Evolutionary conservation across 2,113 vertebrate genomes (phyloP), one percentile per base, ranked within the genome.

Genomic region (Merops nubicus): DNA sequence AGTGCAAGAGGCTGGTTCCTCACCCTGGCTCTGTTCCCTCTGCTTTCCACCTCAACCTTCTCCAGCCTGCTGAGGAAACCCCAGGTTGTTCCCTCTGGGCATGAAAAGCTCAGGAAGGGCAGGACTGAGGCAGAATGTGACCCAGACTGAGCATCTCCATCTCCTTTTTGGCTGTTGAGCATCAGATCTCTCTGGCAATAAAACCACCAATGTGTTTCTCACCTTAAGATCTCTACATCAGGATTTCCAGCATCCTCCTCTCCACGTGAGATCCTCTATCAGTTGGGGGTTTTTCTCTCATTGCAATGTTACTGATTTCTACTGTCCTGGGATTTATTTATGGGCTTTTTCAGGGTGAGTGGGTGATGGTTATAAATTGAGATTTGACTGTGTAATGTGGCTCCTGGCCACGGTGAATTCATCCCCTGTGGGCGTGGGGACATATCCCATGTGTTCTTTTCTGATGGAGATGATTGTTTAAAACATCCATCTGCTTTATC

Each of bases 401-500:
- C 59, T 80, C 57, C 42, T 91, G 95, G 54, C 87, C 43, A 38
- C 54, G 16, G 69, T 26, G 40, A 29, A 40, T 62, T 45, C 25
- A 0, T 80, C 80, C 86, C 93, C 67, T 1, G 11, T 0, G 2
- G 80, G 80, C 42, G 13, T n/a, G 17, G 86, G 93, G 93, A 74
- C 40, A 1, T 38, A 15, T 53, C 91, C 84, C 89, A 17, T 62
- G 59, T 88, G 79, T 54, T 90, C 23, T 73, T 38, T 65, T 78
- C 51, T 60, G 33, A 57, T 5, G 23, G 83, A 68, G 64, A 83
- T 15, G 36, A 29, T 63, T 54, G 73, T 89, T 96, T 80, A 38
- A 85, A 91, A 64, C 33, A 57, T 91, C 88, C 88, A 60, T 91
- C 88, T 96, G 93, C 95, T 94, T 81, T 75, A 75, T 93, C 87